Evolutionary conservation across 2,113 vertebrate species (phyloP), one percentile per base, ranked within the genome.

Genomic region (Tachuris rubrigastra): DNA sequence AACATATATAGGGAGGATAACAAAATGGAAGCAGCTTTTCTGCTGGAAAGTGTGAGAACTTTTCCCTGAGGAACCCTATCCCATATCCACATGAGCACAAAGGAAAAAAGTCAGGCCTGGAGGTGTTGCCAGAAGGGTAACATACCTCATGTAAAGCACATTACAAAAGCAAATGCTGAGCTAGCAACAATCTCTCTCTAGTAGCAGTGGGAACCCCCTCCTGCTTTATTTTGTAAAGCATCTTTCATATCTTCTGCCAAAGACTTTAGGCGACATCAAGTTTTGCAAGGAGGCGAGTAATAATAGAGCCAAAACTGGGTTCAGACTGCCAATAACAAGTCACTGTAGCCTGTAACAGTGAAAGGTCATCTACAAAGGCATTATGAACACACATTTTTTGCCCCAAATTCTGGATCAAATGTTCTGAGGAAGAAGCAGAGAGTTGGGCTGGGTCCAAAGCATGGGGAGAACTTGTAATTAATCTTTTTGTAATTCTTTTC

Each of bases 191-290:
- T 42, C 47, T 86, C 83, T 86, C 87, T 96, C 85, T 85, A 87
- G 96, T 84, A 97, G 88, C 86, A 90, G 80, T 94, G 95, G 94
- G 94, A 96, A 95, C 89, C 86, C 90, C 88, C 92, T 97, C 77
- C 86, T 95, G 83, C 90, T 95, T 90, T 92, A 89, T 95, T 95
- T 89, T 95, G 80, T 93, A 82, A 96, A 95, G 76, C 68, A 95
- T 93, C 93, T 97, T 95, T 97, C 91, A 95, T 95, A 95, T 96
- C 95, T 95, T 95, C 90, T 96, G 95, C 95, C 95, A 95, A 96
- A 95, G 95, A 90, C 92, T 94, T 92, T 30, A 94, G 93, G 90
- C 81, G 56, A 94, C 89, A 93, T 84, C 62, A 76, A 93, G 87
- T 95, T 97, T 94, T 95, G 93, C 92, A 96, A 95, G 76, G 69